A percentile compares a stretch with the other conserved stretches of the same genome.
Evolutionary conservation across 92 coral and sea anemone genomes (phyloP).

Genomic region (Porites divaricata): DNA sequence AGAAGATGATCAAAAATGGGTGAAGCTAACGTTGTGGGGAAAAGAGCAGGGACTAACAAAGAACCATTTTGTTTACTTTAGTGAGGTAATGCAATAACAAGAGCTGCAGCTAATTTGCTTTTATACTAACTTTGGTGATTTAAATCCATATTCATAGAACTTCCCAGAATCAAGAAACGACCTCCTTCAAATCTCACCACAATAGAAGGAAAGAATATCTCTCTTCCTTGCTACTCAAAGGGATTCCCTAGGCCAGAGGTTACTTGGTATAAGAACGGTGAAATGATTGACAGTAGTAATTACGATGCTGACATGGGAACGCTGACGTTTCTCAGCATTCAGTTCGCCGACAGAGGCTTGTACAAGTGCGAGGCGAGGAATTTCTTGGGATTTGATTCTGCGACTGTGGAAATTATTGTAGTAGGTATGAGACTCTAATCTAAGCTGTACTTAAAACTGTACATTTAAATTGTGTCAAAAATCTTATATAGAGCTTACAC

Average conservation of each 20-base stretch:
- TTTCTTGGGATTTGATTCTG: slow-evolving; percentile 57
- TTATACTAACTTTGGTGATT: neutral
- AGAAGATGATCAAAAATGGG: too few species aligned
- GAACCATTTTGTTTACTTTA: too few species aligned
- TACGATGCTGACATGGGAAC: slow-evolving; percentile 28
- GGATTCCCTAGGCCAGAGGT: slow-evolving; percentile 75
- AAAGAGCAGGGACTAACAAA: too few species aligned
- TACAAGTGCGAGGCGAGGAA: slow-evolving; percentile 66
- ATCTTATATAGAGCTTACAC: neutral
- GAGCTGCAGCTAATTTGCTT: neutral
- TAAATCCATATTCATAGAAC: slow-evolving; percentile 21
- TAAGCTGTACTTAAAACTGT: neutral
- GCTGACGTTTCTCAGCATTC: slow-evolving; percentile 41
- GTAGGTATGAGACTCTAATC: slow-evolving; percentile 33
- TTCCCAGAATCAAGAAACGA: slow-evolving; percentile 42
- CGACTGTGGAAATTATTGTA: slow-evolving; percentile 43
- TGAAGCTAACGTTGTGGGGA: too few species aligned
- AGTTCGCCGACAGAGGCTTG: slow-evolving; percentile 55
- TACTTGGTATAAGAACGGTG: slow-evolving; percentile 57
- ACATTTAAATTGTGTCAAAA: too few species aligned
- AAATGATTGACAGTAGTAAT: slow-evolving; percentile 10
- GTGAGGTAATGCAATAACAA: too few species aligned
- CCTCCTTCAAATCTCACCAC: slow-evolving; percentile 58
- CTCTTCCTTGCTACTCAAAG: slow-evolving; percentile 39
- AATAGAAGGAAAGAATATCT: slow-evolving; percentile 58